phyloP scores from a whole-genome alignment of 2,113 vertebrate species.

The Syngnathus scovelli region DNA sequence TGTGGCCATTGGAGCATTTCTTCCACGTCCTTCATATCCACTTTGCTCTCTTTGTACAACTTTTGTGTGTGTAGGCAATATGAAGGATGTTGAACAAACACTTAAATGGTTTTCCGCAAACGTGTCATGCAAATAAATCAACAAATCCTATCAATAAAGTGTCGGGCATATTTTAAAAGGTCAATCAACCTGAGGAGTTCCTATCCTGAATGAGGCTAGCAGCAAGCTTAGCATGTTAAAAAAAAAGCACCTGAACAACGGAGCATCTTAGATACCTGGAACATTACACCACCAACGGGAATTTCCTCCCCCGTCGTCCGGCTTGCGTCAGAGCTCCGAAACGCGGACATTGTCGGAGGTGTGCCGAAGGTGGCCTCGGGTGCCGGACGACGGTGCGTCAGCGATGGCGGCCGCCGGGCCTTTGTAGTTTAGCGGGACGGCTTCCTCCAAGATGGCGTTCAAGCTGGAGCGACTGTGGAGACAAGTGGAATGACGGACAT shows the following conservation, averaged over 20 bases:
- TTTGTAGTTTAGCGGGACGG: conserved; percentile 87
- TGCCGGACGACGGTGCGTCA: conserved; percentile 79
- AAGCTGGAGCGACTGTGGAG: conserved; percentile 74
- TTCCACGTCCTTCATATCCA: no score
- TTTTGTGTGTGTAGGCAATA: not conserved
- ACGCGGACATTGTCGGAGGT: conserved; percentile 65
- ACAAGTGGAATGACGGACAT: conserved; percentile 1
- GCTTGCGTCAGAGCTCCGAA: conserved; percentile 81
- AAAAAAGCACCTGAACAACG: not conserved
- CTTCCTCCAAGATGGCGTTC: conserved; percentile 91
- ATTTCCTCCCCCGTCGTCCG: not conserved
- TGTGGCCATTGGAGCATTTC: no score
- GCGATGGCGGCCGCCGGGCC: conserved; percentile 85
- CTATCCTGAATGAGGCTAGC: not conserved
- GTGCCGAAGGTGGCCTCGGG: conserved; percentile 73
- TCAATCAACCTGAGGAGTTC: not conserved
- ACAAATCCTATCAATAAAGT: not conserved
- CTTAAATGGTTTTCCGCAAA: not conserved
- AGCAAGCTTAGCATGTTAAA: not conserved
- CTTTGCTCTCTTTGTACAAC: no score
- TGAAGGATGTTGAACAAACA: not conserved
- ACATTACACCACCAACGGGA: no score
- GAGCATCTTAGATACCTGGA: not conserved
- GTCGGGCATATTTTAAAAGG: not conserved
- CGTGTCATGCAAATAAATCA: not conserved